A percentile compares a stretch with the other conserved stretches of the same genome.
Conservation (phyloP, 2,113 vertebrate genomes). For the Scomber scombrus region DNA sequence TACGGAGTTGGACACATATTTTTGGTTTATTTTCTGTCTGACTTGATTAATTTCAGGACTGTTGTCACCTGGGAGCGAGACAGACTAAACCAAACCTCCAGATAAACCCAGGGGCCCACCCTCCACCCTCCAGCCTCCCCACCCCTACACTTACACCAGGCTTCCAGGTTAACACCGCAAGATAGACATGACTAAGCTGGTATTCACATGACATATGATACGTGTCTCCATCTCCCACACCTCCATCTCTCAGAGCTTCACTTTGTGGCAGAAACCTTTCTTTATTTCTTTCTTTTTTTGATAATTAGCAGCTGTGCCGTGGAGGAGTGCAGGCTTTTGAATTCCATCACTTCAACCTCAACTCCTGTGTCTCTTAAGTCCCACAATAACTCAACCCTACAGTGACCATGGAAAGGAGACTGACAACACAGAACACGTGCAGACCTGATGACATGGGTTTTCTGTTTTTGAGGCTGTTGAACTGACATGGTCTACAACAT, state of each 20-base stretch:
- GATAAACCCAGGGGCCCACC: conserved; percentile 18
- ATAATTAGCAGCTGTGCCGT: conserved; percentile 50
- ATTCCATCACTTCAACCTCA: conserved; percentile 30
- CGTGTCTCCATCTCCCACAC: conserved; percentile 32
- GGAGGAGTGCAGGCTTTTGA: not conserved
- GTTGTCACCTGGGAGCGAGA: conserved; percentile 46
- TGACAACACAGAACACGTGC: conserved; percentile 7
- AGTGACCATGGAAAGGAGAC: conserved; percentile 9
- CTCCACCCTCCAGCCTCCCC: too few species aligned
- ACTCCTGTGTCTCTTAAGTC: conserved; percentile 4
- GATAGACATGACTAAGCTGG: conserved; percentile 57
- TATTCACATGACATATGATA: conserved; percentile 65
- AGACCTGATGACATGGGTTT: conserved; percentile 1
- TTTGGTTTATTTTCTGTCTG: not conserved
- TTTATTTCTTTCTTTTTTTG: not conserved
- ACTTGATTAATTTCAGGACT: not conserved
- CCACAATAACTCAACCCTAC: conserved; percentile 7
- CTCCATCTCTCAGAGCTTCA: conserved; percentile 14
- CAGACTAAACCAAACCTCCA: conserved; percentile 21
- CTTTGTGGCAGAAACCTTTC: conserved; percentile 2
- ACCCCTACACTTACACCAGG: not conserved
- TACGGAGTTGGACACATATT: too few species aligned
- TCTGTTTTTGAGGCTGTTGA: not conserved
- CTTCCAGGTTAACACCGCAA: conserved; percentile 48
- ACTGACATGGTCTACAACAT: not conserved